Evolutionary conservation across 2,888 invertebrate species (phyloP).

Genomic region (Thyatira batis): DNA sequence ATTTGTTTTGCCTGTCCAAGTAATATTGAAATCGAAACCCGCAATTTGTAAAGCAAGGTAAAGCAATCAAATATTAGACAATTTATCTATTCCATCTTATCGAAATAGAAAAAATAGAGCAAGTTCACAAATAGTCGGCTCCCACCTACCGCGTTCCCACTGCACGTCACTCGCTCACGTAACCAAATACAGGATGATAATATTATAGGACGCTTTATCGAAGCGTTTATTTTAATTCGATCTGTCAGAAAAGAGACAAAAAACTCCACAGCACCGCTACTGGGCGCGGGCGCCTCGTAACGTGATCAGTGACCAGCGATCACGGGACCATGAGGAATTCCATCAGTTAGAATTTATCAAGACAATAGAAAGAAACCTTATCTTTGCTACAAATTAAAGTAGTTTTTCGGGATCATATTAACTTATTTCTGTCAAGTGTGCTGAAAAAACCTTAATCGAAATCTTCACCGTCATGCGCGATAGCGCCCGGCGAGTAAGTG

Average conservation of each 20-base stretch:
- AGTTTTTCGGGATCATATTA: background rate
- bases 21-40: too few species aligned
- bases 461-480: too few species aligned
- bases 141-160: slow-evolving; percentile 78
- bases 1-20: too few species aligned
- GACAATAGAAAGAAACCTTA: slow-evolving; percentile 10
- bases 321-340: slow-evolving; percentile 34
- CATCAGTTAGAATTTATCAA: slow-evolving; percentile 26
- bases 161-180: slow-evolving; percentile 72
- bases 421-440: too few species aligned
- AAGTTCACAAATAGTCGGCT: slow-evolving; percentile 35
- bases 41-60: background rate
- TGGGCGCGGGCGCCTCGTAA: slow-evolving; percentile 55
- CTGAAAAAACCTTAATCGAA: too few species aligned
- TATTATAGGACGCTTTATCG: slow-evolving; percentile 77
- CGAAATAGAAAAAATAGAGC: background rate
- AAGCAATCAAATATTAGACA: background rate
- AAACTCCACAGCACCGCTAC: slow-evolving; percentile 69
- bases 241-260: slow-evolving; percentile 78
- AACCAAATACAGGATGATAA: slow-evolving; percentile 79
- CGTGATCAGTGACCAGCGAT: slow-evolving; percentile 40
- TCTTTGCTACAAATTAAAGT: background rate
- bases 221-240: slow-evolving; percentile 82
- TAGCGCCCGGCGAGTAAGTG: too few species aligned
- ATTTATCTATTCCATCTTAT: background rate